phyloP scores from a whole-genome alignment of 1,140 invertebrate species.

The Cydia fagiglandana region DNA sequence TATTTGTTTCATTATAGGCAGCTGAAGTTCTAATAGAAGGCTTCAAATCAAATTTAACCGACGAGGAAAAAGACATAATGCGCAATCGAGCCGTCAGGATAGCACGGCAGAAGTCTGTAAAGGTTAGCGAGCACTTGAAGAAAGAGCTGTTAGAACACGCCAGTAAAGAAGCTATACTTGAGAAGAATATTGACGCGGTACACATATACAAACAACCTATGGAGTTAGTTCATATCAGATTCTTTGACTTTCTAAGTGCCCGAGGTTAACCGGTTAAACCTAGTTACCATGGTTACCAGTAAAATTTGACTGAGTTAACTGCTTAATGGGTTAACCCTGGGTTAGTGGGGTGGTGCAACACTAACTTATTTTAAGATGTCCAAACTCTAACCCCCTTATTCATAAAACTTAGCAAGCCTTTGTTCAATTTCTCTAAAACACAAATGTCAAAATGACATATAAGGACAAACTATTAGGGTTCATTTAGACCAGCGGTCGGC shows the following conservation, averaged over 20 bases:
- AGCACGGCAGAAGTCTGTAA: constrained; percentile 42
- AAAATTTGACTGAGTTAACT: no score
- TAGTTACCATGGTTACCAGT: no score
- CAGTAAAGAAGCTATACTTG: constrained; percentile 42
- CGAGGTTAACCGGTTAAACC: no score
- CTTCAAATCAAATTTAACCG: constrained; percentile 49
- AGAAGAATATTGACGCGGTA: constrained; percentile 49
- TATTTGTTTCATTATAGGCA: constrained; percentile 48
- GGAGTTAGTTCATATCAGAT: constrained; percentile 54
- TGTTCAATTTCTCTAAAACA: no score
- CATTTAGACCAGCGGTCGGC: no score
- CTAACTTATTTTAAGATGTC: no score
- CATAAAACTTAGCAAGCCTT: no score
- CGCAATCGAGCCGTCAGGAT: constrained; percentile 49
- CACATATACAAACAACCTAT: constrained; percentile 61
- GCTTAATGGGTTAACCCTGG: no score
- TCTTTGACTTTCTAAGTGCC: neutral
- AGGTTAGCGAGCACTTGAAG: constrained; percentile 33
- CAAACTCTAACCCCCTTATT: no score
- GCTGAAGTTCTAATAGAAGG: constrained; percentile 56
- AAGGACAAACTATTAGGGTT: no score
- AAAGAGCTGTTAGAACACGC: constrained; percentile 34
- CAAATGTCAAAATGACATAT: no score
- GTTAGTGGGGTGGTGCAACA: no score
- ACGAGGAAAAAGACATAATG: constrained; percentile 49